A percentile compares a stretch with the other conserved stretches of the same genome.
phyloP scores from a whole-genome alignment of 2,888 invertebrate genomes.

The Eumerus sabulonum region DNA sequence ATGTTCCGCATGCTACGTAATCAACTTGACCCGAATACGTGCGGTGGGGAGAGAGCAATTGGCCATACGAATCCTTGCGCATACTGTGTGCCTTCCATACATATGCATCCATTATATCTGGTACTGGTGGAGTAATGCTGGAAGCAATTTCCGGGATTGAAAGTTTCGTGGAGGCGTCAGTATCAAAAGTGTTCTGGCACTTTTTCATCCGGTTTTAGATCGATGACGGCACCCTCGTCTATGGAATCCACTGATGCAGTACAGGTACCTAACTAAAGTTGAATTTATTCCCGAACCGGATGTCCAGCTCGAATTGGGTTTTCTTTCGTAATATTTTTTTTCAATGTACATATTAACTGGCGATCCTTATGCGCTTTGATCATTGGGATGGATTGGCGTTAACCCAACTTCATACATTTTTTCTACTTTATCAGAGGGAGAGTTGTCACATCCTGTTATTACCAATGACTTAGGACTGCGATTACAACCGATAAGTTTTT shows the following conservation, averaged over 20 bases:
- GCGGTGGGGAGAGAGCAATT: neutral
- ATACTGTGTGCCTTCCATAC: neutral
- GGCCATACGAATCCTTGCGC: constrained; percentile 9
- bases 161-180: constrained; percentile 16
- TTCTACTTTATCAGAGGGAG: no score
- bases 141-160: constrained; percentile 53
- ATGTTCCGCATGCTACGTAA: constrained; percentile 47
- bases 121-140: constrained; percentile 22
- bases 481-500: no score
- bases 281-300: constrained; percentile 26
- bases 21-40: constrained; percentile 49
- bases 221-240: constrained; percentile 35
- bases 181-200: constrained; percentile 42
- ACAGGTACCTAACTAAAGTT: constrained; percentile 33
- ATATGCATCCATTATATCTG: neutral
- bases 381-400: no score
- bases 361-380: no score
- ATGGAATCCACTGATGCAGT: constrained; percentile 36
- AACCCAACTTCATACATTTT: no score
- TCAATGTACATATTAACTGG: no score
- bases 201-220: constrained; percentile 46
- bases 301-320: constrained; percentile 51
- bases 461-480: no score
- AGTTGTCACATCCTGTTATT: no score
- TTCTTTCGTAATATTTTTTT: no score